Base-by-base conservation (phyloP, 2,888 invertebrate genomes). In the Acronicta leporina region DNA sequence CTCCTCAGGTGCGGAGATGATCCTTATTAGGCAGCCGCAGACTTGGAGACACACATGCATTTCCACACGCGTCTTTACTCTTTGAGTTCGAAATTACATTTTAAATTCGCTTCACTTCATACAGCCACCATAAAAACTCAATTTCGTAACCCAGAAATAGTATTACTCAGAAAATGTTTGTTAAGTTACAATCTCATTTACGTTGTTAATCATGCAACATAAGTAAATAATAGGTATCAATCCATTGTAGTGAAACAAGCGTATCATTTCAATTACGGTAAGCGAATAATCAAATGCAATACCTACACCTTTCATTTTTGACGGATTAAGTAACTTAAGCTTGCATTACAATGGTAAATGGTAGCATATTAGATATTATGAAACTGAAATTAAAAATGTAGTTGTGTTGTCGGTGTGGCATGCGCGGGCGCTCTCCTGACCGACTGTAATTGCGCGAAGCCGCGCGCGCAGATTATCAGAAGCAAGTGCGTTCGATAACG, bases 401-500 rank as follows among this genome's bases (percentile, higher is more conserved):
- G 83, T 85, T 68, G 75, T 55, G 51, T 43, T 74, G 78, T 77
- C 68, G 65, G 68, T 67, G 70, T 50, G 73, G 77, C 69, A 62
- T 64, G 76, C 74, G 74, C 68, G 52, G 43, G 38, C 59, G 69
- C 52, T 48, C 56, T 75, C 67, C 73, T 72, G 72, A 64, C 70
- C 68, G 79, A 76, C 81, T 82, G 85, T 93, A 94, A 93, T 94
- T 92, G 91, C 89, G 82, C 77, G 82, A 83, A 76, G 75, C 84
- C 90, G 90, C 89, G 82, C 87, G 88, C 85, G 88, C 92, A 94
- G 94, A 94, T 94, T 92, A 94, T 93, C 94, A 92, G 92, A 86
- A 87, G 87, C 93, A 92, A 93, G 93, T 94, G 94, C 94, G 89
- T 91, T 90, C 92, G 94, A 94, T 94, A 94, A 93, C 92, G 89